These are phyloP conservation scores for Calephelis perditalis DNA, from an alignment of 2,888 invertebrate species.

Conservation along the genomic window DNA sequence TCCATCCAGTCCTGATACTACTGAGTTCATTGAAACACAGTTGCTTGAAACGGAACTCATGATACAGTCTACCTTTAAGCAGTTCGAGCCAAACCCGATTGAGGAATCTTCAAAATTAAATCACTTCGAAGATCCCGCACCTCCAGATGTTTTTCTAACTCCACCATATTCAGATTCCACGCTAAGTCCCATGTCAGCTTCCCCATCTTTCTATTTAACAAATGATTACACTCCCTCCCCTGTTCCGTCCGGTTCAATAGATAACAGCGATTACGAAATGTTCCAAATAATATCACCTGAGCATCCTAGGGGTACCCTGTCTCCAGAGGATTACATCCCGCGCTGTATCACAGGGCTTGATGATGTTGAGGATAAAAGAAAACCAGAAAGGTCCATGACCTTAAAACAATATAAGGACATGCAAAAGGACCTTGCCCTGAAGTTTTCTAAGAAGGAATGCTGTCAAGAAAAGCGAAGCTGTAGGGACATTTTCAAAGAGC, in stretches of 20 bases:
- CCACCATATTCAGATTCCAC: slow-evolving; percentile 56
- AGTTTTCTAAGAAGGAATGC: slow-evolving; percentile 54
- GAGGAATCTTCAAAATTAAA: slow-evolving; percentile 17
- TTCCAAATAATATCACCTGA: slow-evolving; percentile 47
- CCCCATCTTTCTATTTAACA: slow-evolving; percentile 41
- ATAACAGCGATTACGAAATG: slow-evolving; percentile 51
- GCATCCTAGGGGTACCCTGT: slow-evolving; percentile 41
- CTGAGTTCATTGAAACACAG: no score
- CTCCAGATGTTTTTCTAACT: slow-evolving; percentile 41
- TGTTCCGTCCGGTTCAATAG: slow-evolving; percentile 45
- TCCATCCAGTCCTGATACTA: no score
- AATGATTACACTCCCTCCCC: slow-evolving; percentile 48
- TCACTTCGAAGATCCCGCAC: slow-evolving; percentile 23
- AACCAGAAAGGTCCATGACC: slow-evolving; percentile 23
- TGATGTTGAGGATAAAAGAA: slow-evolving; percentile 22
- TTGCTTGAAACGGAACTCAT: neutral
- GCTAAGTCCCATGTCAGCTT: slow-evolving; percentile 50
- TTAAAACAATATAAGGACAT: slow-evolving; percentile 57
- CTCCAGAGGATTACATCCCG: slow-evolving; percentile 37
- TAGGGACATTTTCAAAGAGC: slow-evolving; percentile 49
- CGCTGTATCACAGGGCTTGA: slow-evolving; percentile 27
- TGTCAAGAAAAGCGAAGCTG: slow-evolving; percentile 43
- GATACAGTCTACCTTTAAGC: neutral
- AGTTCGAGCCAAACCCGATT: slow-evolving; percentile 12
- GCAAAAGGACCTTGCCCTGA: slow-evolving; percentile 51